Percentiles rank a stretch among this genome's conserved stretches.
These are phyloP conservation scores for Ischnura elegans DNA, from an alignment of 2,888 invertebrate species.

Conservation along the genomic window DNA sequence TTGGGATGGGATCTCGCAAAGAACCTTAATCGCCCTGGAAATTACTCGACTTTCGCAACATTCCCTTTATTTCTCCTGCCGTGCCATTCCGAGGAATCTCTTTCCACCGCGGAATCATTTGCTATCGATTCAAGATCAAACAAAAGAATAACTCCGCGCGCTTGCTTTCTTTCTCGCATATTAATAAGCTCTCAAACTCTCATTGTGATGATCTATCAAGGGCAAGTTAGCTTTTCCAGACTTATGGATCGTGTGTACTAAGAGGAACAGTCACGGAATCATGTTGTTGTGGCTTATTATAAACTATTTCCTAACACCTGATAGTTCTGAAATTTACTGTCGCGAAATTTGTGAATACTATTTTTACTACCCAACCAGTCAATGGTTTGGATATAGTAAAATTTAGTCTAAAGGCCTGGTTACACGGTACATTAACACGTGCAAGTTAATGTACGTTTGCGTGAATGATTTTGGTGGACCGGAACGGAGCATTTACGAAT, in stretches of 20 bases:
- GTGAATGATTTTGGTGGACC: too few species aligned
- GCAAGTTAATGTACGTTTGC: too few species aligned
- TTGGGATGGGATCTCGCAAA: background rate
- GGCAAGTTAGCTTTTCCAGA: background rate
- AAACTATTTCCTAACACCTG: too few species aligned
- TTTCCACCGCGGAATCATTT: background rate
- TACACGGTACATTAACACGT: too few species aligned
- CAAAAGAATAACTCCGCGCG: background rate
- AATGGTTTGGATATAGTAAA: too few species aligned
- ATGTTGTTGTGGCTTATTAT: too few species aligned
- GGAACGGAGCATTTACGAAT: too few species aligned
- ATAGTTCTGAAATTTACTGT: too few species aligned
- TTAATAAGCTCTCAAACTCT: background rate
- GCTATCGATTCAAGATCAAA: background rate
- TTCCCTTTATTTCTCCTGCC: background rate
- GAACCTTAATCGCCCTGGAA: background rate
- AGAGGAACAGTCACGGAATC: too few species aligned
- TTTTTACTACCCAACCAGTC: too few species aligned
- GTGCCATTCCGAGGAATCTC: background rate
- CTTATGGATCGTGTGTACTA: background rate
- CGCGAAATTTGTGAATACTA: too few species aligned
- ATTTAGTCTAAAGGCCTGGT: too few species aligned
- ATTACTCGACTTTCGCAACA: background rate
- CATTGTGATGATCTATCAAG: background rate
- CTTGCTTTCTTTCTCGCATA: background rate